Evolutionary conservation across 2,888 invertebrate genomes (phyloP).

Genomic region (Seira musarum): DNA sequence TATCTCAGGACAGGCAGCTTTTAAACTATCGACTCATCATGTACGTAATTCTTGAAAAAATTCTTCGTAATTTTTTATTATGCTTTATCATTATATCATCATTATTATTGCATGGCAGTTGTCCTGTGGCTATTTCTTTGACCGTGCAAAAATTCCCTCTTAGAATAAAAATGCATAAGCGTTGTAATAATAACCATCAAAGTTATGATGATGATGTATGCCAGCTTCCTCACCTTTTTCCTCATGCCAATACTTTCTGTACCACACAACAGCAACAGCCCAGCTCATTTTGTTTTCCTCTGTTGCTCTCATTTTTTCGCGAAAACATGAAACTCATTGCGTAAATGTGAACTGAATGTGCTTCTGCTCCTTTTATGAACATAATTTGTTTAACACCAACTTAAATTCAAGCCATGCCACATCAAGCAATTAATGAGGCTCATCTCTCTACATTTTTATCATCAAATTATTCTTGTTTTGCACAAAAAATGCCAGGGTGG

Average conservation of each 20-base stretch:
- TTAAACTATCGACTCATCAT: background rate
- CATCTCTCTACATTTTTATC: conserved; percentile 40
- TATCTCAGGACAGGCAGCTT: background rate
- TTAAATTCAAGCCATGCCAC: conserved; percentile 59
- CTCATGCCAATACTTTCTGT: background rate
- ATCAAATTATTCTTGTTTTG: conserved; percentile 18
- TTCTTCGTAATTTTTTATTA: conserved; percentile 28
- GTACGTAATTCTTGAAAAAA: conserved; percentile 31
- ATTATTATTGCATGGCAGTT: conserved; percentile 22
- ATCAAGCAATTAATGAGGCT: conserved; percentile 62
- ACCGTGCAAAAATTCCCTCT: background rate
- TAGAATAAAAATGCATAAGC: background rate
- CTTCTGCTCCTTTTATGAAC: background rate
- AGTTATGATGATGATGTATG: background rate
- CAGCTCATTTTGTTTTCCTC: background rate
- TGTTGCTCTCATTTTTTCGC: background rate
- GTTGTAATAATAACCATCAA: background rate
- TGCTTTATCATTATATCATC: conserved; percentile 28
- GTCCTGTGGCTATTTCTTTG: background rate
- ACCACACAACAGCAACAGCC: too few relatives aligned
- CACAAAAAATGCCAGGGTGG: background rate
- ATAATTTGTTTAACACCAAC: conserved; percentile 60
- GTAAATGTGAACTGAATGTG: background rate
- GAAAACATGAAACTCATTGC: conserved; percentile 1
- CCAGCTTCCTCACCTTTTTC: background rate